These are phyloP conservation scores for Mesembrinibis cayennensis DNA, from an alignment of 2,113 vertebrate genomes.

Conservation along the genomic window DNA sequence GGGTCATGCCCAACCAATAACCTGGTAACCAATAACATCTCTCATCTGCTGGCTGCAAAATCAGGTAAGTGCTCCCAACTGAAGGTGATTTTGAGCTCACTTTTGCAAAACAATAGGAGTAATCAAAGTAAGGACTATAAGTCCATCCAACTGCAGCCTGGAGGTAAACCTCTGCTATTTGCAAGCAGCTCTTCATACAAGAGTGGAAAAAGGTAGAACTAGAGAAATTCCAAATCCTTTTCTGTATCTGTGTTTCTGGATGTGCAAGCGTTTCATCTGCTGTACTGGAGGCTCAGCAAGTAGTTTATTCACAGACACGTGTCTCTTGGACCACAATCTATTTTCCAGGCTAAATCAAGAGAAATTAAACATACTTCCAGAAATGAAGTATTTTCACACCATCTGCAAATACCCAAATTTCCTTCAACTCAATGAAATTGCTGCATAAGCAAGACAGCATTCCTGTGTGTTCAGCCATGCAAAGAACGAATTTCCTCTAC, in stretches of 20 bases:
- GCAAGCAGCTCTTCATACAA: not conserved
- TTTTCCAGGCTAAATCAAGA: not conserved
- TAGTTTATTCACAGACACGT: not conserved
- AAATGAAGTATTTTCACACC: not conserved
- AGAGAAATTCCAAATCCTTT: not conserved
- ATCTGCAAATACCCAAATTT: not conserved
- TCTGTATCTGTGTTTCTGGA: not conserved
- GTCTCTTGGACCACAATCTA: not conserved
- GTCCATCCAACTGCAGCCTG: not conserved
- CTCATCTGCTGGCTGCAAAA: not conserved
- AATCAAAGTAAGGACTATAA: not conserved
- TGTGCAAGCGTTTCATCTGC: not conserved
- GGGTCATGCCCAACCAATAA: not conserved
- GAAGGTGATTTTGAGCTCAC: not conserved
- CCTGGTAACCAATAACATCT: not conserved
- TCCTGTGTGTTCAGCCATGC: not conserved
- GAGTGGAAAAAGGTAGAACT: not conserved
- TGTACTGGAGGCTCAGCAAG: not conserved
- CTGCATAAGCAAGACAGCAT: not conserved
- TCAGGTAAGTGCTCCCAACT: not conserved
- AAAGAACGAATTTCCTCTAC: not conserved
- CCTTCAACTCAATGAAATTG: not conserved
- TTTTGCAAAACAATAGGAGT: not conserved
- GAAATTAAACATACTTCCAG: not conserved
- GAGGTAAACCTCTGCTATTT: not conserved